Conservation (phyloP, 1,140 invertebrate species). For the Eurosta solidaginis region DNA sequence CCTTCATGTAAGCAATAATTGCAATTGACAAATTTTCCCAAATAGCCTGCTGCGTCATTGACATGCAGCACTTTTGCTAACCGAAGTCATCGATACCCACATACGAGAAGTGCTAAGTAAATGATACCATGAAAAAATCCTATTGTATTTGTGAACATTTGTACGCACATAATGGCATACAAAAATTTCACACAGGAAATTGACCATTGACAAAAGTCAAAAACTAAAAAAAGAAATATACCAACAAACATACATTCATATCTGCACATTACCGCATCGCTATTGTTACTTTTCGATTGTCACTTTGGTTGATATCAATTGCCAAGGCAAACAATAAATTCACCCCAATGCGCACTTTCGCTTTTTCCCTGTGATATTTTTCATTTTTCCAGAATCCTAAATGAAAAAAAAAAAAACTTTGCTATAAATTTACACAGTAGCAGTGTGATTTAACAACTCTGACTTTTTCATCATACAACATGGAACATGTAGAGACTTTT, state of each 20-base stretch:
- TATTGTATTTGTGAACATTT: neutral
- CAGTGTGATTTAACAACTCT: neutral
- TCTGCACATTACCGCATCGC: neutral
- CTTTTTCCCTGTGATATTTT: neutral
- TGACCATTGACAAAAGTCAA: conserved; percentile 17
- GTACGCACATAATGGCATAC: neutral
- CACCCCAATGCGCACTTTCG: neutral
- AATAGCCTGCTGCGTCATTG: conserved; percentile 10
- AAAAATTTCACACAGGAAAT: neutral
- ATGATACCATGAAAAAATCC: conserved; percentile 29
- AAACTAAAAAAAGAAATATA: neutral
- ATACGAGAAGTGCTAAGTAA: no score
- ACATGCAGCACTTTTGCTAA: neutral
- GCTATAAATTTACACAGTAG: neutral
- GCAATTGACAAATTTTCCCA: conserved; percentile 10
- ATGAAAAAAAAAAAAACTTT: neutral
- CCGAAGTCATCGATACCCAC: neutral
- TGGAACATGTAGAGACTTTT: neutral
- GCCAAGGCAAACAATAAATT: conserved; percentile 28
- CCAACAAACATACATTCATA: neutral
- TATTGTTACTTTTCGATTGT: neutral
- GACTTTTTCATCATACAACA: neutral
- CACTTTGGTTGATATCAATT: conserved; percentile 29
- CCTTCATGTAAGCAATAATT: neutral
- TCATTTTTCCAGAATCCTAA: neutral